These are phyloP conservation scores for Carterocephalus palaemon DNA, from an alignment of 2,888 invertebrate species.

Conservation along the genomic window DNA sequence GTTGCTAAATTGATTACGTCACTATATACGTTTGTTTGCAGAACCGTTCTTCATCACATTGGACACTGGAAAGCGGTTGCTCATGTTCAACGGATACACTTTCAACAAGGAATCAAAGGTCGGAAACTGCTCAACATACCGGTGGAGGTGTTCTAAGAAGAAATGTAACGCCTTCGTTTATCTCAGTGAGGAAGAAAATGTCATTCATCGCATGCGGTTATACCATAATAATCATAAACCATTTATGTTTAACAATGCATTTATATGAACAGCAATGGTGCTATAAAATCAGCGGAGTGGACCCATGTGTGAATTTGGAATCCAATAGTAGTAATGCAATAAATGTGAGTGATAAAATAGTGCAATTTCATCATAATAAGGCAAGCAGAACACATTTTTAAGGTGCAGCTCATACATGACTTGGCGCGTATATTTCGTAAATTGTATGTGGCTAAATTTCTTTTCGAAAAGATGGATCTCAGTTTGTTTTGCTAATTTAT, in stretches of 20 bases:
- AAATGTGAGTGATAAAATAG: background rate
- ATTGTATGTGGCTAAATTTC: too few relatives aligned
- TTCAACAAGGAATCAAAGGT: slow-evolving; percentile 28
- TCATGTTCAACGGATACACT: slow-evolving; percentile 21
- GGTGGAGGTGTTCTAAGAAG: slow-evolving; percentile 35
- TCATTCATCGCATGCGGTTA: slow-evolving; percentile 25
- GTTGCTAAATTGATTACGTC: too few relatives aligned
- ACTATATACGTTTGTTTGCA: slow-evolving; percentile 23
- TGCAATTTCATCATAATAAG: background rate
- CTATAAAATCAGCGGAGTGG: too few relatives aligned
- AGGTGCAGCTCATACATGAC: too few relatives aligned
- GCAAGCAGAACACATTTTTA: too few relatives aligned
- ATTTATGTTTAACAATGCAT: slow-evolving; percentile 24
- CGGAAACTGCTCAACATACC: slow-evolving; percentile 30
- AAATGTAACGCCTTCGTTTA: slow-evolving; percentile 34
- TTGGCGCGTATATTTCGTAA: too few relatives aligned
- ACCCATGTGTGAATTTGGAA: too few relatives aligned
- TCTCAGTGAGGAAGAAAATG: slow-evolving; percentile 29
- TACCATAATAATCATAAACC: slow-evolving; percentile 31
- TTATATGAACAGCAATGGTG: slow-evolving; percentile 1
- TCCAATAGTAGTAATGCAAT: background rate
- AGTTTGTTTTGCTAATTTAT: too few relatives aligned
- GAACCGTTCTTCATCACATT: slow-evolving; percentile 30
- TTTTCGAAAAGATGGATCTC: too few relatives aligned
- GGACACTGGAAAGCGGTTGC: slow-evolving; percentile 23